phyloP scores from a whole-genome alignment of 2,888 invertebrate species.

The Pelosia muscerda region DNA sequence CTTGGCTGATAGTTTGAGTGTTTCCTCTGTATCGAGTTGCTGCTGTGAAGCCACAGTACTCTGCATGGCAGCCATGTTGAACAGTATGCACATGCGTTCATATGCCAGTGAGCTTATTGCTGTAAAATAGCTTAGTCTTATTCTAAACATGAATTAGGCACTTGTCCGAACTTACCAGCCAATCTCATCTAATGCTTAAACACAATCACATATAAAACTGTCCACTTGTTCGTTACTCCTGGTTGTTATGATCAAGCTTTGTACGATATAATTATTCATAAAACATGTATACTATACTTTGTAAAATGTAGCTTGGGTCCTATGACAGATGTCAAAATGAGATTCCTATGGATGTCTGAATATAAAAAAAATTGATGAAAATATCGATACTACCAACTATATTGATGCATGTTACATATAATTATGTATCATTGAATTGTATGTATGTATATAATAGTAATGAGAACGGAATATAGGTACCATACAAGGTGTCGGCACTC shows the following conservation, averaged over 20 bases:
- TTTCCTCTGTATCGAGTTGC: conserved; percentile 96
- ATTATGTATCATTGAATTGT: too few relatives aligned
- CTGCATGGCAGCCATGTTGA: conserved; percentile 98
- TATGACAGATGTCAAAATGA: too few relatives aligned
- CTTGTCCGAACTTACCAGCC: neutral
- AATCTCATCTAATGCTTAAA: neutral
- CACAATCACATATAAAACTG: too few relatives aligned
- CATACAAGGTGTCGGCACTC: too few relatives aligned
- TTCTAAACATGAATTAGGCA: neutral
- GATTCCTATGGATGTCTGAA: too few relatives aligned
- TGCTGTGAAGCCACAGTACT: conserved; percentile 95
- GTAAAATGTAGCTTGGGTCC: too few relatives aligned
- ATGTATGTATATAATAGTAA: too few relatives aligned
- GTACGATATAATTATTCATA: neutral
- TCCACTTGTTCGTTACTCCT: neutral
- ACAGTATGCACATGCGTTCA: conserved; percentile 97
- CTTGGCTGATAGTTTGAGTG: conserved; percentile 96
- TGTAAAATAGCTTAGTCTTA: conserved; percentile 64
- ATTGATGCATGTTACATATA: too few relatives aligned
- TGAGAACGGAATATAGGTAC: too few relatives aligned
- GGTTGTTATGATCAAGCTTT: neutral
- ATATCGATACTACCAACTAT: too few relatives aligned
- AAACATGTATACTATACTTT: neutral
- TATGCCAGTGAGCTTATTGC: conserved; percentile 96
- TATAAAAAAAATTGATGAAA: too few relatives aligned